These are phyloP conservation scores for Neomonachus schauinslandi DNA, from an alignment of 2,113 vertebrate genomes.

Conservation along the genomic window DNA sequence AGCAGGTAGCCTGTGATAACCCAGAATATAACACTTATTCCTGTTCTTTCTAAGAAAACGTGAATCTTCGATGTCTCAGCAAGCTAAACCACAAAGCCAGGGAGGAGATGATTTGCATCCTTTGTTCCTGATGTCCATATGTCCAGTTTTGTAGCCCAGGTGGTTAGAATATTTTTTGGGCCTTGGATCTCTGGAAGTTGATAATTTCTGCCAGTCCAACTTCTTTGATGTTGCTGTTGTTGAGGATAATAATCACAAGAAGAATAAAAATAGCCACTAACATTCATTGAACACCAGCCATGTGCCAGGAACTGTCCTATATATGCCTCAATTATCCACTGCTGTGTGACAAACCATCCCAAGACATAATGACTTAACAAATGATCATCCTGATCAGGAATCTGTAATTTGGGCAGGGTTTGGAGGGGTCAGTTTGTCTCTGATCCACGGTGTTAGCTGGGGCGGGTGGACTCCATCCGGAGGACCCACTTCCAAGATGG, in stretches of 20 bases:
- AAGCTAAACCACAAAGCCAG: not conserved
- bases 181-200: not conserved
- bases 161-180: not conserved
- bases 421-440: no score
- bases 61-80: not conserved
- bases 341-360: no score
- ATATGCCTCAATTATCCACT: accelerated
- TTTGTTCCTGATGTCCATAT: accelerated
- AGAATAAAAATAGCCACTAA: no score
- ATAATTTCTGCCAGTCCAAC: not conserved
- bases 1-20: accelerated
- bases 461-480: not conserved
- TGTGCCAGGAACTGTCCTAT: not conserved
- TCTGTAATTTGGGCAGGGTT: not conserved
- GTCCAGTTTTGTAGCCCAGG: not conserved
- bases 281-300: no score
- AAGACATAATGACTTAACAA: not conserved
- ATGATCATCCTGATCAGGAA: no score
- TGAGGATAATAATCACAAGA: accelerated
- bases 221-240: not conserved
- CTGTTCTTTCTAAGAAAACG: accelerated
- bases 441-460: not conserved
- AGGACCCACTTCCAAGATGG: not conserved
- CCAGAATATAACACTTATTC: not conserved
- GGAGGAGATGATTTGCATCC: accelerated